Base-by-base conservation (phyloP, 2,797 vertebrate genomes). In the Argya squamiceps region DNA sequence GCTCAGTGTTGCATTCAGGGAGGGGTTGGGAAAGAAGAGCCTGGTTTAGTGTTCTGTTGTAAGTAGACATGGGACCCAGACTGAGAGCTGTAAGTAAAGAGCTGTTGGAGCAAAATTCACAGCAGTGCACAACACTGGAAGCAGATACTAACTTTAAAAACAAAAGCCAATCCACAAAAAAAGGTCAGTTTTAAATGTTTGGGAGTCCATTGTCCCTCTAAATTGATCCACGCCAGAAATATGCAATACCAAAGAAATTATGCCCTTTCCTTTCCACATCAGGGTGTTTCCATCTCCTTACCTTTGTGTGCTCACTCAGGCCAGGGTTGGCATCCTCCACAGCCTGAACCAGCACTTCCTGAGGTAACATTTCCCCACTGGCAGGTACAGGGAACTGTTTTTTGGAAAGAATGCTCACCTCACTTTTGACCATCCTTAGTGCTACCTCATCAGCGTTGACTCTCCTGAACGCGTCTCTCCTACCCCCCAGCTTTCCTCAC, bases 401-500 rank as follows among this genome's bases (percentile, higher is more conserved):
- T 89, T 82, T 37, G 15, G 74, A 46, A 92, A 91, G 79, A 55
- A 79, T 68, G 44, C 87, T 92, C 71, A 39, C 78, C 88, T 74
- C 4, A 11, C 62, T 86, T 94, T 53, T 80, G 60, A 71, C 81
- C 80, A 56, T 63, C 70, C 81, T 64, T 94, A 89, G 86, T 92
- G 93, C 96, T 97, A 96, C 96, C 96, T 97, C 96, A 96, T 89
- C 85, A 50, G 68, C 50, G 12, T 88, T 76, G 81, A 46, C 93
- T 95, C 95, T 96, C 80, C 89, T 94, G 85, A 95, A 47, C 7
- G 5, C 44, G 0, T 70, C 22, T 75, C 56, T 84, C 86, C 52
- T 53, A 4, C 18, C 43, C 73, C 49, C 36, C 84, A 58, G 86
- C 84, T 87, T 79, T 93, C 67, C 85, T 59, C 43, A 46, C 37